Base-by-base conservation (phyloP, 2,797 vertebrate species). In the Columba guinea region DNA sequence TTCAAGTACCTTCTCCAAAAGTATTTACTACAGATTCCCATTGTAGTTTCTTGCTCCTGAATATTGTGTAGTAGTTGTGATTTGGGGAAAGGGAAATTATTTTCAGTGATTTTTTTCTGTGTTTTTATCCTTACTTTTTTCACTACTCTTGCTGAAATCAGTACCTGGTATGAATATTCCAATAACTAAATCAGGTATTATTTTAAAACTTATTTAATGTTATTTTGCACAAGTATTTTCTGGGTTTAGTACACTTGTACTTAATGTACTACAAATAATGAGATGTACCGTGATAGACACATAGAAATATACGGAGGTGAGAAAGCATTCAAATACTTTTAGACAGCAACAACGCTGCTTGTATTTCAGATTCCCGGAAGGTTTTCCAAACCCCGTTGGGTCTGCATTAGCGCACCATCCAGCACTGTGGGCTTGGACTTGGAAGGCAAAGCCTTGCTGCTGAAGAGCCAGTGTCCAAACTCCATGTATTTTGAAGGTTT, bases 41-140 rank as follows among this genome's bases (percentile, higher is more conserved):
- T 13, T 81, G 37, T 44, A 60, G 49, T 58, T 75, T 79, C 51
- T 52, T 82, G 28, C 16, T 87, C 22, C 30, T 62, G 26, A 53
- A 16, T 56, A 32, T 69, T 73, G 21, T 51, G 5, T 53, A 28
- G 11, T 34, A 37, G 19, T n/a, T 89, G 5, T 55, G 55, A 81
- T 69, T 86, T 76, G 37, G 10, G 4, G 34, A 30, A 84, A 82
- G 23, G 15, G 80, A 90, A 84, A 75, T 30, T 23, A 5, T 37
- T 82, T 90, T 70, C 58, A 44, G 27, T 58, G 15, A 14, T 78
- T 65, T 88, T 56, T 93, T 56, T 30, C 7, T 48, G 10, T 65
- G 35, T 5, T n/a, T 55, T 91, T 88, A 24, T 85, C 35, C 18
- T 71, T 83, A 6, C 62, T 90, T 82, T 80, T 86, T 30, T 70